A percentile compares a stretch with the other conserved stretches of the same genome.
Evolutionary conservation across 2,888 invertebrate genomes (phyloP).

Genomic region (Volucella inanis): DNA sequence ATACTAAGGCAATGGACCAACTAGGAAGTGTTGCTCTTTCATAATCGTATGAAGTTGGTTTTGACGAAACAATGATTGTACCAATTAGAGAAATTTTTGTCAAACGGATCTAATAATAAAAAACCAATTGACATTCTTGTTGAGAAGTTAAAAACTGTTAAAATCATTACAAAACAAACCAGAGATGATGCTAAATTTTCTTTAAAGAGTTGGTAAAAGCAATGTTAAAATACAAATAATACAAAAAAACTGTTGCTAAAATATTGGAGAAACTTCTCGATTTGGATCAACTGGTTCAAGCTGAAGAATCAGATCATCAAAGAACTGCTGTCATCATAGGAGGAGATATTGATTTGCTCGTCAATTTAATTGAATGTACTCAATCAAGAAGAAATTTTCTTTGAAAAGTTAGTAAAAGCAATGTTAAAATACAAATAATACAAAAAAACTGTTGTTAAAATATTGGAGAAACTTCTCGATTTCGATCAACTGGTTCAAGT

Average conservation of each 20-base stretch:
- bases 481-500: too few species aligned
- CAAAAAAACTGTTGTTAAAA: too few species aligned
- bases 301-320: constrained; percentile 14
- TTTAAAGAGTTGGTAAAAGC: too few species aligned
- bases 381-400: neutral
- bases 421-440: neutral
- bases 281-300: too few species aligned
- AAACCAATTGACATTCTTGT: neutral
- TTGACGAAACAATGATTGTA: neutral
- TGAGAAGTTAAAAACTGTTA: neutral
- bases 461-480: too few species aligned
- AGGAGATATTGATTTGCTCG: neutral
- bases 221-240: too few species aligned
- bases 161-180: too few species aligned
- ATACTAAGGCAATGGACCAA: neutral
- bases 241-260: too few species aligned
- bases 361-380: neutral
- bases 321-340: neutral
- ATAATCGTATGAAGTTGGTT: neutral
- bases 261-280: too few species aligned
- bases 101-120: neutral
- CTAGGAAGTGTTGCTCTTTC: neutral
- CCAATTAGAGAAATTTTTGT: neutral
- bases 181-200: neutral
- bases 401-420: neutral